A percentile compares a stretch with the other conserved stretches of the same genome.
Evolutionary conservation across 1,140 invertebrate species (phyloP).

Genomic region (Trigoniulus corallinus): DNA sequence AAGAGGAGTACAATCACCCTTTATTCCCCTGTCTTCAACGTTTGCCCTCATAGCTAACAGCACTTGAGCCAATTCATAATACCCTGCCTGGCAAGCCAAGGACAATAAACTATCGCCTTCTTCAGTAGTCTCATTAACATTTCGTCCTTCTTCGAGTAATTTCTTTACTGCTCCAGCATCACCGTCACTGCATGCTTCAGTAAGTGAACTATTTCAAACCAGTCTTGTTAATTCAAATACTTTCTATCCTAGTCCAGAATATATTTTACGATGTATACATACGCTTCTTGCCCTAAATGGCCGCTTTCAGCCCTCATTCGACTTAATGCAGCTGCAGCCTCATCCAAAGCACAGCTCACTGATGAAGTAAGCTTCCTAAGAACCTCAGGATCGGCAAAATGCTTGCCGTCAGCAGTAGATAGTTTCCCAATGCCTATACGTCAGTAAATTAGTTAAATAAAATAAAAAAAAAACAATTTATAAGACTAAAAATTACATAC

Average conservation of each 20-base stretch:
- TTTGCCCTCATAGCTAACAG: slow-evolving; percentile 91
- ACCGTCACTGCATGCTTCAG: slow-evolving; percentile 79
- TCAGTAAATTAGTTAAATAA: slow-evolving; percentile 3
- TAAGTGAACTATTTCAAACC: slow-evolving; percentile 37
- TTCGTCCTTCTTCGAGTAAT: slow-evolving; percentile 74
- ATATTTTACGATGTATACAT: neutral
- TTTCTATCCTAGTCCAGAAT: neutral
- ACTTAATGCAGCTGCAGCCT: slow-evolving; percentile 84
- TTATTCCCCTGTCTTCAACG: slow-evolving; percentile 87
- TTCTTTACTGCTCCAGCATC: slow-evolving; percentile 66
- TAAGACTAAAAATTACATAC: slow-evolving; percentile 30
- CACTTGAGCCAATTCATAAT: slow-evolving; percentile 85
- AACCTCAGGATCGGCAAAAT: slow-evolving; percentile 30
- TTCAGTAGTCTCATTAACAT: slow-evolving; percentile 80
- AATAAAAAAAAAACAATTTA: slow-evolving; percentile 2
- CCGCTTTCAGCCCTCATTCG: slow-evolving; percentile 25
- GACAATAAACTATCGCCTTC: slow-evolving; percentile 83
- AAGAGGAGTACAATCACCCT: slow-evolving; percentile 87
- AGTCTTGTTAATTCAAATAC: slow-evolving; percentile 4
- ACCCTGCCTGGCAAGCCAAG: slow-evolving; percentile 80
- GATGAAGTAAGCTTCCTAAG: slow-evolving; percentile 27
- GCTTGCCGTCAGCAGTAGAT: slow-evolving; percentile 39
- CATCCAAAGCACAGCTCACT: slow-evolving; percentile 83
- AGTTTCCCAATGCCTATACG: slow-evolving; percentile 51
- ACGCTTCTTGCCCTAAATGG: neutral